These are phyloP conservation scores for Stenurella melanura DNA, from an alignment of 2,888 invertebrate species.

Conservation along the genomic window DNA sequence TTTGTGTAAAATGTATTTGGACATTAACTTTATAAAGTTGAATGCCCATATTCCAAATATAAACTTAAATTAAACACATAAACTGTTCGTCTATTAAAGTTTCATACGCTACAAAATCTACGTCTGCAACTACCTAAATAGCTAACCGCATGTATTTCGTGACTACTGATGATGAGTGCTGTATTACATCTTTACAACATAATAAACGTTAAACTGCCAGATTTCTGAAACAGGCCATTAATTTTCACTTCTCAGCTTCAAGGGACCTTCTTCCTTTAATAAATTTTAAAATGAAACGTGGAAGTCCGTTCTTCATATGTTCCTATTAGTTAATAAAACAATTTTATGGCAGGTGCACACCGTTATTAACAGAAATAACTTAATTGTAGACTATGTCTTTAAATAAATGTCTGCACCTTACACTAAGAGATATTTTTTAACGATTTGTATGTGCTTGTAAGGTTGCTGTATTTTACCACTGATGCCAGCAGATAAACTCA, in stretches of 20 bases:
- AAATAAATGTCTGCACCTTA: too few relatives aligned
- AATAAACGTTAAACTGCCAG: constrained; percentile 10
- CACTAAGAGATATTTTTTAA: too few relatives aligned
- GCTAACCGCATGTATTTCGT: not conserved
- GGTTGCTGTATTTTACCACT: too few relatives aligned
- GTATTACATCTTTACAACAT: constrained; percentile 9
- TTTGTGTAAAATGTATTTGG: too few relatives aligned
- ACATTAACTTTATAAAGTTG: too few relatives aligned
- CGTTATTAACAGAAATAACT: constrained; percentile 6
- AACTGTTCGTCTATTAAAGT: not conserved
- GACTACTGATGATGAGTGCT: constrained; percentile 11
- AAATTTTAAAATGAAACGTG: not conserved
- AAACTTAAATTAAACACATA: not conserved
- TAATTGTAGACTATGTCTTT: too few relatives aligned
- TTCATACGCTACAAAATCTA: not conserved
- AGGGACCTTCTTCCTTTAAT: not conserved
- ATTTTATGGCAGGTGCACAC: not conserved
- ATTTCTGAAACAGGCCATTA: constrained; percentile 7
- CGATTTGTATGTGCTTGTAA: too few relatives aligned
- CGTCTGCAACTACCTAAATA: constrained; percentile 8
- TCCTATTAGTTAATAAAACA: not conserved
- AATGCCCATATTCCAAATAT: too few relatives aligned
- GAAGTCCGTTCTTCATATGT: not conserved
- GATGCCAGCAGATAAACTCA: too few relatives aligned
- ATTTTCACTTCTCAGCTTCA: not conserved